Conservation (phyloP, 1,140 invertebrate species). For the Araneus ventricosus region DNA sequence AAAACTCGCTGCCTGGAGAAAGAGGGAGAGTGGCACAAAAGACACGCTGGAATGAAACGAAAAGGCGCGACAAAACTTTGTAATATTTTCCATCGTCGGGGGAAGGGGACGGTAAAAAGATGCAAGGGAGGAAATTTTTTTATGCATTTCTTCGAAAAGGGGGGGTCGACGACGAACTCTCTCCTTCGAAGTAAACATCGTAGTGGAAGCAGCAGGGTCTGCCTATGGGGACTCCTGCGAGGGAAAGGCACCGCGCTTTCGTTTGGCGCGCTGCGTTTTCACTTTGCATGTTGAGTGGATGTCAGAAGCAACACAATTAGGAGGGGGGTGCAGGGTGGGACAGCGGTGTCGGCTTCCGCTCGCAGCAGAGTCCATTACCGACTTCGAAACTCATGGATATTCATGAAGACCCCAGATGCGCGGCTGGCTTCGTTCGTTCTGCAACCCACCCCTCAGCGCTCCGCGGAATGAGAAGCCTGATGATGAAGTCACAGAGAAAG, state of each 20-base stretch:
- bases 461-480: slow-evolving; percentile 4
- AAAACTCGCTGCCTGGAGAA: not conserved
- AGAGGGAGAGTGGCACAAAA: not conserved
- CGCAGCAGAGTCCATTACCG: slow-evolving; percentile 63
- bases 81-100: slow-evolving; percentile 21
- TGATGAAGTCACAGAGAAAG: slow-evolving; percentile 53
- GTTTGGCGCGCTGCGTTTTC: slow-evolving; percentile 27
- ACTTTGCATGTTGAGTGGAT: slow-evolving; percentile 49
- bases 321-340: not conserved
- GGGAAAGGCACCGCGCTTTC: not conserved
- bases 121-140: not conserved
- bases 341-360: slow-evolving; percentile 38
- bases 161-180: not conserved
- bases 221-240: slow-evolving; percentile 1
- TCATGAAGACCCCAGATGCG: slow-evolving; percentile 70
- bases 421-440: not conserved
- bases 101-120: slow-evolving; percentile 33
- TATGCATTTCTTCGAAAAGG: not conserved
- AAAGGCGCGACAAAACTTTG: slow-evolving; percentile 26
- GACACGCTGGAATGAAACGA: slow-evolving; percentile 8
- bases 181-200: slow-evolving; percentile 25
- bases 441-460: not conserved
- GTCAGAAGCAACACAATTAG: slow-evolving; percentile 44
- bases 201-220: not conserved
- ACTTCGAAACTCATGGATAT: slow-evolving; percentile 63